Conservation (phyloP, 2,888 invertebrate species). For the Cephus pulcher region DNA sequence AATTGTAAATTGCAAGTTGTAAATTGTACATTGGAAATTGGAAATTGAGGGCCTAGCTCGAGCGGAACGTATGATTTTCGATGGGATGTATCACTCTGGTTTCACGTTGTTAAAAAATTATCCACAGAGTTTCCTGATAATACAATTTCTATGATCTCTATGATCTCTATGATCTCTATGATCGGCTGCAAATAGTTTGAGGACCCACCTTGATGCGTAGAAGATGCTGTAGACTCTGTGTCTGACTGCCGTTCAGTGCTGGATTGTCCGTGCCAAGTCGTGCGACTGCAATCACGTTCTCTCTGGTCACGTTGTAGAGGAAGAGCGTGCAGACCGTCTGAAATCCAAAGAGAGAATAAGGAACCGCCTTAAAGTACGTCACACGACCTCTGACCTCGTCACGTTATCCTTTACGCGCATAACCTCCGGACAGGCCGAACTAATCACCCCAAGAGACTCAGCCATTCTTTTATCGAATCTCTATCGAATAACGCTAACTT, state of each 20-base stretch:
- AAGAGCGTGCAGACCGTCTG: slow-evolving; percentile 89
- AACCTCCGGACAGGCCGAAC: too few species aligned
- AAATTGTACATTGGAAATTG: neutral
- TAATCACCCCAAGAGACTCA: neutral
- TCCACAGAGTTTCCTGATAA: neutral
- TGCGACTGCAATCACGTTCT: slow-evolving; percentile 89
- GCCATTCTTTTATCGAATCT: neutral
- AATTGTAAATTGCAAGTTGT: neutral
- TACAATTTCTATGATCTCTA: neutral
- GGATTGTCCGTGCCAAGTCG: slow-evolving; percentile 75
- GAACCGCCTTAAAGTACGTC: too few species aligned
- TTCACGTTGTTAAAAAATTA: neutral
- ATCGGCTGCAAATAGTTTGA: neutral
- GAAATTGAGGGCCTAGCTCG: neutral
- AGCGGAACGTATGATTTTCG: neutral
- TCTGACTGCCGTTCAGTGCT: slow-evolving; percentile 68
- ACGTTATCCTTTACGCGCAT: neutral
- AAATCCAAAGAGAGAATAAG: slow-evolving; percentile 32
- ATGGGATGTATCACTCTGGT: neutral
- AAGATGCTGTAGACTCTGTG: slow-evolving; percentile 68
- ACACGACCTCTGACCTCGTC: neutral
- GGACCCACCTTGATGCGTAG: slow-evolving; percentile 67
- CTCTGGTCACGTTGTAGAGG: slow-evolving; percentile 86
- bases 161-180: neutral
- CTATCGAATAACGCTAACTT: neutral